phyloP scores from a whole-genome alignment of 2,113 vertebrate genomes.

The Galeopterus variegatus region DNA sequence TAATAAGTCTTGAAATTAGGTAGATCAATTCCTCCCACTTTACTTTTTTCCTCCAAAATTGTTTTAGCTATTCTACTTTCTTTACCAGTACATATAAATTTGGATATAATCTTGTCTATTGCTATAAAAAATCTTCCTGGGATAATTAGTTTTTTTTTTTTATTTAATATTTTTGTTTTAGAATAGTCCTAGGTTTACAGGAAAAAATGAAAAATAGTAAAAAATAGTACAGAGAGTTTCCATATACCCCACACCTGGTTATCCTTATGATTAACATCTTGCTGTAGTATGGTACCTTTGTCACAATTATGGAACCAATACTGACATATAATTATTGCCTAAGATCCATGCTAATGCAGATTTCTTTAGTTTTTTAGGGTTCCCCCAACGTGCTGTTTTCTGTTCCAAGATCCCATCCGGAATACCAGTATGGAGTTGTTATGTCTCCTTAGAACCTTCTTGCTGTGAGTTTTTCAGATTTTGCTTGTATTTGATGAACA shows the following conservation, averaged over 20 bases:
- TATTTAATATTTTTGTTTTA: neutral
- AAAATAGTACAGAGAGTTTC: neutral
- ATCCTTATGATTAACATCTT: neutral
- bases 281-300: neutral
- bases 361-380: neutral
- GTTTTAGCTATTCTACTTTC: neutral
- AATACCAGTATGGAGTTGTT: neutral
- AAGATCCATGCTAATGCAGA: neutral
- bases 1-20: conserved; percentile 25
- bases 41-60: neutral
- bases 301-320: neutral
- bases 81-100: neutral
- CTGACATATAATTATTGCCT: neutral
- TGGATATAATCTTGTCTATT: neutral
- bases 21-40: conserved; percentile 3
- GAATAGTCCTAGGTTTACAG: neutral
- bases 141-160: neutral
- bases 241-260: neutral
- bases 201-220: neutral
- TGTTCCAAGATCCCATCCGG: neutral
- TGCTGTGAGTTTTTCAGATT: neutral
- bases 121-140: neutral
- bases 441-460: neutral
- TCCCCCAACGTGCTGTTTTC: neutral
- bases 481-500: neutral